Percentiles rank a stretch among this genome's conserved stretches.
Conservation (phyloP, 1,140 invertebrate genomes). For the Mamestra configurata region DNA sequence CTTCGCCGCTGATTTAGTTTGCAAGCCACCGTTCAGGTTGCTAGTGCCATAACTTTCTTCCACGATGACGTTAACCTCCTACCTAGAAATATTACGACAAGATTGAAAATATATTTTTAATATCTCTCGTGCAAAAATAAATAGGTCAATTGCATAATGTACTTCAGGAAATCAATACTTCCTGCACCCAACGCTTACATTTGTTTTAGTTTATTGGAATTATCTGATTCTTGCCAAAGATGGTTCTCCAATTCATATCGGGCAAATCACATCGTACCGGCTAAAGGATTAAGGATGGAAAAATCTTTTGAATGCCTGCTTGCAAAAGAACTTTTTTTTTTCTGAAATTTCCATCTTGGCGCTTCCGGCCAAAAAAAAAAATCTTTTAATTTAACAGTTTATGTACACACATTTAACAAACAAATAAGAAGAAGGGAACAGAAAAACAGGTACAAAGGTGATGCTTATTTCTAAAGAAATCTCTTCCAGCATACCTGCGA, state of each 20-base stretch:
- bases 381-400: too few species aligned
- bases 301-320: too few species aligned
- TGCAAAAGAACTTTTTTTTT: neutral
- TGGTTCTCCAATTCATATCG: too few species aligned
- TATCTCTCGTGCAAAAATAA: neutral
- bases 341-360: neutral
- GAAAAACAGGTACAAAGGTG: too few species aligned
- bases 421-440: too few species aligned
- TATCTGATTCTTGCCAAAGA: too few species aligned
- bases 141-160: constrained; percentile 13
- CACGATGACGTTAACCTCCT: neutral
- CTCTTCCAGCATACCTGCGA: too few species aligned
- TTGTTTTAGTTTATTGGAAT: neutral
- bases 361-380: neutral
- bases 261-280: neutral
- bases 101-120: neutral
- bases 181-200: neutral
- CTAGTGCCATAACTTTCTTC: constrained; percentile 1
- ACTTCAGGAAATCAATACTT: neutral
- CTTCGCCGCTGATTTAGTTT: neutral
- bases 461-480: too few species aligned
- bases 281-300: neutral
- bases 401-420: too few species aligned
- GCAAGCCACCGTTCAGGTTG: neutral
- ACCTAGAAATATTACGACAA: neutral